phyloP scores from a whole-genome alignment of 2,797 vertebrate species.

The Chiroxiphia lanceolata region DNA sequence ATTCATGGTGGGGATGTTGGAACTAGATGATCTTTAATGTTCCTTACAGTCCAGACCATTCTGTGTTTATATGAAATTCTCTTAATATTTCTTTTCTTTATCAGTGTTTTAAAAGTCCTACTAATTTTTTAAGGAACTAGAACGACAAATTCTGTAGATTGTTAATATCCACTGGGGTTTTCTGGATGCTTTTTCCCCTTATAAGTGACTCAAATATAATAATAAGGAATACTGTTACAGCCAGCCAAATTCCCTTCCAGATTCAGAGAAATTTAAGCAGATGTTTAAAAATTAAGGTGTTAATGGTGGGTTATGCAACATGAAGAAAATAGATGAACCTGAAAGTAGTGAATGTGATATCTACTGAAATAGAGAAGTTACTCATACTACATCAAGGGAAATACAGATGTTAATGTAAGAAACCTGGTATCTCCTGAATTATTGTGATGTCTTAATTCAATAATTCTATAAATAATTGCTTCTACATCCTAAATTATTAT shows the following conservation, averaged over 20 bases:
- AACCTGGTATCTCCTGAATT: not conserved
- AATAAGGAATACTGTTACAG: not conserved
- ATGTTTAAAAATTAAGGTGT: not conserved
- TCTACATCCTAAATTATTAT: not conserved
- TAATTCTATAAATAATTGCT: not conserved
- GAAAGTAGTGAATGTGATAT: not conserved
- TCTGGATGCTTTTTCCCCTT: not conserved
- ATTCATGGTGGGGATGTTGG: fast-evolving
- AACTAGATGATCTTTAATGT: not conserved
- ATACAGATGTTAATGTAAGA: not conserved
- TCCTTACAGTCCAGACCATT: not conserved
- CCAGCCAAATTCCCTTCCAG: not conserved
- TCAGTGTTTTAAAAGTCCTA: not conserved
- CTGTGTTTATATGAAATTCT: not conserved
- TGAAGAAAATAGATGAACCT: constrained; percentile 42
- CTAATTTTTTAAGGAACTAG: not conserved
- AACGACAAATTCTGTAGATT: not conserved
- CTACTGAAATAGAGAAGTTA: not conserved
- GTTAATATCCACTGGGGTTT: not conserved
- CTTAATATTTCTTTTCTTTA: not conserved
- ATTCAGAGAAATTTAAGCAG: constrained; percentile 3
- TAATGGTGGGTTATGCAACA: not conserved
- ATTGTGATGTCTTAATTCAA: not conserved
- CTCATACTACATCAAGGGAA: not conserved
- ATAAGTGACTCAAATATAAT: not conserved